A percentile compares a stretch with the other conserved stretches of the same genome.
phyloP scores from a whole-genome alignment of 2,797 vertebrate species.

The Acridotheres tristis region DNA sequence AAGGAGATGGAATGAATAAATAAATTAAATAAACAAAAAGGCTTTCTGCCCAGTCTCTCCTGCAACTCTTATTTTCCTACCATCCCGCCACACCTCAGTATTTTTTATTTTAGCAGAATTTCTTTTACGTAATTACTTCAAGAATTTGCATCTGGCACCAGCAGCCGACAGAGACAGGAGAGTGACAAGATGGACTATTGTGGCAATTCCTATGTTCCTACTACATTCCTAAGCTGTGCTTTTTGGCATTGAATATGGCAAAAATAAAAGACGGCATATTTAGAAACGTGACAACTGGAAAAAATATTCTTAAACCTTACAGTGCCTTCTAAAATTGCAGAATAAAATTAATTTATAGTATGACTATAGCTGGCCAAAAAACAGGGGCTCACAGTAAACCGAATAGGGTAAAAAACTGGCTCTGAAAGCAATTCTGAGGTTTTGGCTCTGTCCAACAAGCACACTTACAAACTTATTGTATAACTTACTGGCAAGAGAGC shows the following conservation, averaged over 20 bases:
- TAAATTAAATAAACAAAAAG: not conserved
- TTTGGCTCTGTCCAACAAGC: constrained; percentile 25
- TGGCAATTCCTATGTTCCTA: constrained; percentile 22
- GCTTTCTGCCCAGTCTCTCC: not conserved
- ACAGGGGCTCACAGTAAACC: constrained; percentile 19
- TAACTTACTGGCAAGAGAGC: constrained; percentile 24
- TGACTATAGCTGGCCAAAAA: constrained; percentile 26
- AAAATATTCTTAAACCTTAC: constrained; percentile 52
- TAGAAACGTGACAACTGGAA: constrained; percentile 58
- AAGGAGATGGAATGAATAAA: not conserved
- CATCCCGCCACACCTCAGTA: constrained; percentile 1
- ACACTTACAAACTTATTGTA: constrained; percentile 51
- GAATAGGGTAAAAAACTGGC: constrained; percentile 41
- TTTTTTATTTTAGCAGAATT: constrained; percentile 34
- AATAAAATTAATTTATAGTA: constrained; percentile 67
- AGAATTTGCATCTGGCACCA: constrained; percentile 49
- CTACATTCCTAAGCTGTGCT: constrained; percentile 33
- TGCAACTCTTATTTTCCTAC: constrained; percentile 14
- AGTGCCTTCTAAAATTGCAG: constrained; percentile 61
- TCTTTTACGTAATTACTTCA: constrained; percentile 24
- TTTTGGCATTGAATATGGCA: constrained; percentile 17
- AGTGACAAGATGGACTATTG: constrained; percentile 16
- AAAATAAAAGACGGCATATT: not conserved
- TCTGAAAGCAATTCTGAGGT: constrained; percentile 37
- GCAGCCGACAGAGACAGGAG: not conserved